These are phyloP conservation scores for Passer montanus DNA, from an alignment of 2,113 vertebrate species.

Conservation along the genomic window DNA sequence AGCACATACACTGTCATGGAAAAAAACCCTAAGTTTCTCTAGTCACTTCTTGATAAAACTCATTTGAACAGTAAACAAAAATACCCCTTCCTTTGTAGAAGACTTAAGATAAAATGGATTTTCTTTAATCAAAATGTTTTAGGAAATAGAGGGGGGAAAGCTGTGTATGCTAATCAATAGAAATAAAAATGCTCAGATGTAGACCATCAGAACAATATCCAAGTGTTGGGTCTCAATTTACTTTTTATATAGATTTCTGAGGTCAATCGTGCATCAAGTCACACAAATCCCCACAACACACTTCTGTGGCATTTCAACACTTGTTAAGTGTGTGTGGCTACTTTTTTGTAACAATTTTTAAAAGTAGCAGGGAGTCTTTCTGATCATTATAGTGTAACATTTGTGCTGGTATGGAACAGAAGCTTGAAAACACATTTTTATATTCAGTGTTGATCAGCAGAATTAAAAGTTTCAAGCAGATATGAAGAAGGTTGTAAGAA, in stretches of 20 bases:
- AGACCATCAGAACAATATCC: not conserved
- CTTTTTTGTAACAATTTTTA: not conserved
- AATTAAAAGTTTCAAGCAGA: not conserved
- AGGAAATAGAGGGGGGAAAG: fast-evolving
- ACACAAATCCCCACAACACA: not conserved
- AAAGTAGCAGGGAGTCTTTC: not conserved
- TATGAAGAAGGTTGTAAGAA: not conserved
- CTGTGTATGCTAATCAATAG: not conserved
- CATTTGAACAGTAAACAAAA: not conserved
- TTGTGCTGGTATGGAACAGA: not conserved
- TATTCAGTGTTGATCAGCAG: not conserved
- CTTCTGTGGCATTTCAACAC: not conserved
- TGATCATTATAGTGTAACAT: not conserved
- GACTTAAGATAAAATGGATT: not conserved
- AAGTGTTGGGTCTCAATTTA: not conserved
- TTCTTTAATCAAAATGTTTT: not conserved
- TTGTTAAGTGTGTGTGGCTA: not conserved
- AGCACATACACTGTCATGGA: not conserved
- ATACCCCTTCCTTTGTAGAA: not conserved
- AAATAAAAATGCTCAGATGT: not conserved
- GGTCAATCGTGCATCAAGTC: not conserved
- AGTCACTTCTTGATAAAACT: not conserved
- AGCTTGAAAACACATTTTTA: not conserved
- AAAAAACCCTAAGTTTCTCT: not conserved
- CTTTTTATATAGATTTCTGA: not conserved